phyloP scores from a whole-genome alignment of 1,140 invertebrate species.

The Drosophila pruinosa region DNA sequence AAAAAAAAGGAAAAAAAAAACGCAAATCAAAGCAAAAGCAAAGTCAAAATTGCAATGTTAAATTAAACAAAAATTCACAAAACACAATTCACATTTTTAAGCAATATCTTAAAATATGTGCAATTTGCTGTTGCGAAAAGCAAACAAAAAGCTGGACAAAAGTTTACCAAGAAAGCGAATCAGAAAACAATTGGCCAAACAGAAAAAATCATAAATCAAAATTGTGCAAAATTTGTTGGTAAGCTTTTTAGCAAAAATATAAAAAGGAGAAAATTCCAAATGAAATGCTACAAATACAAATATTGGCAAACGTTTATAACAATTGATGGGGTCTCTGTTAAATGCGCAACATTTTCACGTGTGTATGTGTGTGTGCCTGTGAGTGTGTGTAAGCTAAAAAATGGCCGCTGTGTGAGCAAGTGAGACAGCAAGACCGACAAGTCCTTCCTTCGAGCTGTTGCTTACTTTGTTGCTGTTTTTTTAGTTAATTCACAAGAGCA shows the following conservation, averaged over 20 bases:
- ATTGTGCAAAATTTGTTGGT: slow-evolving; percentile 35
- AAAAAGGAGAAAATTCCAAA: slow-evolving; percentile 21
- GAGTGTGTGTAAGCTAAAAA: slow-evolving; percentile 46
- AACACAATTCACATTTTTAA: neutral
- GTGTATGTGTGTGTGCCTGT: slow-evolving; percentile 17
- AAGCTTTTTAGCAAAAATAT: slow-evolving; percentile 50
- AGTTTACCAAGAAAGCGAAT: slow-evolving; percentile 63
- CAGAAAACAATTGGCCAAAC: slow-evolving; percentile 50
- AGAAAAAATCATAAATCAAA: slow-evolving; percentile 1
- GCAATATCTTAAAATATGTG: neutral
- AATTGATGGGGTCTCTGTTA: neutral
- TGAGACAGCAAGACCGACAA: neutral
- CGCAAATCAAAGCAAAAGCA: slow-evolving; percentile 31
- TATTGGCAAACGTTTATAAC: neutral
- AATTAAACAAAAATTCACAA: neutral
- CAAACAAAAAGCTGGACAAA: slow-evolving; percentile 38
- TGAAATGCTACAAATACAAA: slow-evolving; percentile 7
- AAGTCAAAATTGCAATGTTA: slow-evolving; percentile 23
- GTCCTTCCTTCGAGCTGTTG: slow-evolving; percentile 38
- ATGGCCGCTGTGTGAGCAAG: slow-evolving; percentile 56
- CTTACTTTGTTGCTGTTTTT: slow-evolving; percentile 15
- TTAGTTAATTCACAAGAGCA: neutral
- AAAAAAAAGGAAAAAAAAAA: no score
- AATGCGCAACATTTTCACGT: slow-evolving; percentile 16
- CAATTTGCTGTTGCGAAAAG: slow-evolving; percentile 7